Base-by-base conservation (phyloP, 2,888 invertebrate species). In the Caenorhabditis panamensis region DNA sequence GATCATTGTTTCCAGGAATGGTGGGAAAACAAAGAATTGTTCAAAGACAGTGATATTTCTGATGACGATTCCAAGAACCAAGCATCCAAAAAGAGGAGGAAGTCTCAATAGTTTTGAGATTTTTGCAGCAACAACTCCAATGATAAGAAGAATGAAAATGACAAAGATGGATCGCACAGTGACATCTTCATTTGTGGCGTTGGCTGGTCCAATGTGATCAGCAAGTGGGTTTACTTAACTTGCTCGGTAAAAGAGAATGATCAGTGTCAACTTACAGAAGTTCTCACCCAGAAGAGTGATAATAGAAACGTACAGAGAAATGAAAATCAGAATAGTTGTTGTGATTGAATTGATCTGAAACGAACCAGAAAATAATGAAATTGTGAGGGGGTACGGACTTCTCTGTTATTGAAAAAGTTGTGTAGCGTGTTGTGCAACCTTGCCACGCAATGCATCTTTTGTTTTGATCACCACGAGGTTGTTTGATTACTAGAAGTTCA, bases 401-500 rank as follows among this genome's bases (percentile, higher is more conserved):
- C 81, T 72, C 81, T 31, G 31, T 81, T 76, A 53, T 81, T 81
- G 47, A 81, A 81, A 41, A 81, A 67, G 53, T 75, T 81, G 37
- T 81, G 81, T 20, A 81, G 62, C 51, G 63, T 81, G 66, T 81
- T 81, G 59, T 81, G 76, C 41, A 81, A 69, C 56, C 69, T 66
- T 36, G 81, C 73, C 56, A 81, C 81, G 58, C 81, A 81, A 51
- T 81, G 76, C 81, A 81, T 76, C 24, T 18, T 66, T 9, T 66
- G 61, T 75, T 67, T 75, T 75, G 76, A 68, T 68, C 76, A 76
- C 76, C 76, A 62, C 76, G 63, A 26, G 53, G n/a, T 76, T 75
- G 76, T 76, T 76, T 76, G 76, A 76, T 76, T 62, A 37, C 76
- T 76, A 31, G 31, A 31, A 31, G 9, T 36, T 54, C 2, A 44